Percentiles rank a stretch among this genome's conserved stretches.
These are phyloP conservation scores for Danaus melanippus DNA, from an alignment of 1,140 invertebrate species.

Conservation along the genomic window DNA sequence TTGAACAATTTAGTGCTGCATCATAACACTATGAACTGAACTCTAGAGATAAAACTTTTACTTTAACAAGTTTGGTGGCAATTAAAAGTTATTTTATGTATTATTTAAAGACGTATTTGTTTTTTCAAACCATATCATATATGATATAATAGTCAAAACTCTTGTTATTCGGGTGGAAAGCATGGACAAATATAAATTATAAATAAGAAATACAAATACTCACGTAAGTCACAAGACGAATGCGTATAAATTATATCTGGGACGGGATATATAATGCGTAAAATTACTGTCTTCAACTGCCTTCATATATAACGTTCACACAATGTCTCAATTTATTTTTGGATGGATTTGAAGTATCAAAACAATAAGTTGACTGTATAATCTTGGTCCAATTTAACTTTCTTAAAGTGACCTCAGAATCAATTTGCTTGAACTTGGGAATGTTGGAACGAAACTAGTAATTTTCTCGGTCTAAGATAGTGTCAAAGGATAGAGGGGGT, in stretches of 20 bases:
- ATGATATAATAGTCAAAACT: too few species aligned
- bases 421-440: neutral
- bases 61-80: too few species aligned
- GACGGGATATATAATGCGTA: conserved; percentile 63
- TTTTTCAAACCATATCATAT: too few species aligned
- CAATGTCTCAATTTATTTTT: conserved; percentile 19
- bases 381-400: too few species aligned
- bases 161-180: too few species aligned
- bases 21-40: too few species aligned
- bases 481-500: conserved; percentile 12
- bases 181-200: neutral
- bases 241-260: conserved; percentile 38
- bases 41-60: neutral
- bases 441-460: conserved; percentile 8
- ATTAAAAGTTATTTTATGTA: too few species aligned
- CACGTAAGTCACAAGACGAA: conserved; percentile 52
- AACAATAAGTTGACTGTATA: too few species aligned
- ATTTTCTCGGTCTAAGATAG: conserved; percentile 18
- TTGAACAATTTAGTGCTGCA: neutral
- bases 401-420: too few species aligned
- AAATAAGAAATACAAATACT: conserved; percentile 8
- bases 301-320: conserved; percentile 26
- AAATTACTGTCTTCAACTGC: conserved; percentile 60
- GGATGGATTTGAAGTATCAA: neutral
- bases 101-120: too few species aligned